A percentile compares a stretch with the other conserved stretches of the same genome.
Conservation (phyloP, 2,797 vertebrate species). For the Melanotaenia trifasciata region DNA sequence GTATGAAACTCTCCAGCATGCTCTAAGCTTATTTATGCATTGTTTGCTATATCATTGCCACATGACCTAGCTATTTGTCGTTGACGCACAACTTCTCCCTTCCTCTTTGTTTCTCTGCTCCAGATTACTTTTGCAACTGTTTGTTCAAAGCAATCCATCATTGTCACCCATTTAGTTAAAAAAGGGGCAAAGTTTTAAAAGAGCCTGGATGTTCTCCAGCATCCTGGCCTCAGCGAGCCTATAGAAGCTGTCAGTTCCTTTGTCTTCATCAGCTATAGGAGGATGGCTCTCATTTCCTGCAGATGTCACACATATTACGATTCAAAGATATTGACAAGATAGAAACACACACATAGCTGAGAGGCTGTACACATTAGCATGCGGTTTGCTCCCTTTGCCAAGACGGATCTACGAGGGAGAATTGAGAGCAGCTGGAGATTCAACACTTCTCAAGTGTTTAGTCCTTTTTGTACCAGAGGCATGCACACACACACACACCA, state of each 20-base stretch:
- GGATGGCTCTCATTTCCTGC: constrained; percentile 69
- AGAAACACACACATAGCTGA: constrained; percentile 32
- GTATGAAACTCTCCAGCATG: neutral
- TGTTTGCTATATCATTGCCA: constrained; percentile 50
- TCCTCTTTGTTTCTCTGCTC: constrained; percentile 32
- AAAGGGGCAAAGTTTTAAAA: constrained; percentile 38
- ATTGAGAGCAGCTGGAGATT: constrained; percentile 73
- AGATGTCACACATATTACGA: constrained; percentile 50
- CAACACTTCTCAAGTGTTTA: constrained; percentile 54
- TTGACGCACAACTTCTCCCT: constrained; percentile 41
- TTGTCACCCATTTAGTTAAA: constrained; percentile 52
- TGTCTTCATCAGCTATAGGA: constrained; percentile 64
- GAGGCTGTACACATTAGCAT: constrained; percentile 58
- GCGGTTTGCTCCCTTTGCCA: constrained; percentile 53
- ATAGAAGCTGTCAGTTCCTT: constrained; percentile 48
- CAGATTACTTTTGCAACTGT: constrained; percentile 35
- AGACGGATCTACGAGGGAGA: constrained; percentile 53
- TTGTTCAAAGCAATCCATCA: constrained; percentile 50
- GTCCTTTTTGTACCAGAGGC: constrained; percentile 40
- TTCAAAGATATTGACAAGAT: constrained; percentile 51
- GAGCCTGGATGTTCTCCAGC: constrained; percentile 56
- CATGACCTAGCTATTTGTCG: constrained; percentile 49
- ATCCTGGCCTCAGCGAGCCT: constrained; percentile 29
- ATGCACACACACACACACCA: neutral
- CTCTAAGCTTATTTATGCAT: neutral